These are phyloP conservation scores for Syndactyla subalaris DNA, from an alignment of 2,797 vertebrate species.

Conservation along the genomic window DNA sequence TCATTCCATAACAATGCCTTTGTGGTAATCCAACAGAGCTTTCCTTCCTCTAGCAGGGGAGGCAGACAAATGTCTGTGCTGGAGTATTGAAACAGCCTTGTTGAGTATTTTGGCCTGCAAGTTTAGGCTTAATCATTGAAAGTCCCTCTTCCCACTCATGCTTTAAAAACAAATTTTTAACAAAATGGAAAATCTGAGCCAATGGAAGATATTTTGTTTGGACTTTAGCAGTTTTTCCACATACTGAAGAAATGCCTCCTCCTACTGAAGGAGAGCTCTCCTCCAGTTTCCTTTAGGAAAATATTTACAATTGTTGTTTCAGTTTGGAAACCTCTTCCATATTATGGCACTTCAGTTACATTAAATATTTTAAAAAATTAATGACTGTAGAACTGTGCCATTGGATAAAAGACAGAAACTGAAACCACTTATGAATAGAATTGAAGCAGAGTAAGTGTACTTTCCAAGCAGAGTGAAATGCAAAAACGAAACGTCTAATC, in stretches of 20 bases:
- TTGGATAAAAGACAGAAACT: conserved; percentile 31
- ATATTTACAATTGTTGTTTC: conserved; percentile 32
- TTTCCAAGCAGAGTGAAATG: conserved; percentile 4
- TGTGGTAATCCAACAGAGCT: neutral
- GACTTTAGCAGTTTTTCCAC: conserved; percentile 25
- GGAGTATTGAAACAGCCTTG: neutral
- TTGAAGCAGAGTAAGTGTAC: neutral
- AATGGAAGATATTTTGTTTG: conserved; percentile 22
- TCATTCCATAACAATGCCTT: neutral
- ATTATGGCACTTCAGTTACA: conserved; percentile 5
- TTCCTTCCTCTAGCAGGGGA: neutral
- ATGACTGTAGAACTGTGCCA: conserved; percentile 1
- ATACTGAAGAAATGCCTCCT: neutral
- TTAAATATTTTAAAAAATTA: conserved; percentile 35
- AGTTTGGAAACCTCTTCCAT: conserved; percentile 22
- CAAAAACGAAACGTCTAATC: conserved; percentile 17
- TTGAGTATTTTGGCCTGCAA: neutral
- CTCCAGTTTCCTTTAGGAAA: conserved; percentile 30
- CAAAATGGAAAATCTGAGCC: conserved; percentile 1
- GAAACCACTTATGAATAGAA: conserved; percentile 17
- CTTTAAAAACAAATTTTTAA: neutral
- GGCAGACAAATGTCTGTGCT: neutral
- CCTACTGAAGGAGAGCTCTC: neutral
- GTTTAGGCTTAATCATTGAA: neutral
- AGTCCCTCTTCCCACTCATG: neutral